Base-by-base conservation (phyloP, 2,888 invertebrate genomes). In the Kryphioiulus occultus region DNA sequence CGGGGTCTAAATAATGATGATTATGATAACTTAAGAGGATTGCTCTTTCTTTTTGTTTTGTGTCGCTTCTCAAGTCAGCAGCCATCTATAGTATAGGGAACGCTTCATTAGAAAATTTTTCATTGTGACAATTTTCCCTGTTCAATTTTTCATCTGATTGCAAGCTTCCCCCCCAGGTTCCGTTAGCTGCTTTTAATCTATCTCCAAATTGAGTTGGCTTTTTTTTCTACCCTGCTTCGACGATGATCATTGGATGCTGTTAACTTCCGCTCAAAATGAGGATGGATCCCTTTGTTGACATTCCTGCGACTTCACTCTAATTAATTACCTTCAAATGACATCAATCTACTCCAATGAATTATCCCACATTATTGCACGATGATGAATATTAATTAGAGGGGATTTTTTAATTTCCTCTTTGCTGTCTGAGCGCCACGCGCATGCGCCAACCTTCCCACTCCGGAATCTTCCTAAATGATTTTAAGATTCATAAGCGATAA, bases 311-410 rank as follows among this genome's bases (percentile, higher is more conserved):
- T 68, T 68, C 68, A 68, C 22, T 68, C 68, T 68, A 68, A 68
- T 68, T 68, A 68, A 68, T 68, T 68, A 68, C 68, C 68, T 68
- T 68, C 68, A 68, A 68, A 68, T 68, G 68, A 68, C 68, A 68
- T 68, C 22, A 68, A 68, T 68, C 68, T 68, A 68, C 68, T 68
- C 68, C 68, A 26, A 22, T 26, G 68, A 68, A 68, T 68, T 68
- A 68, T 68, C 68, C 68, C 68, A 68, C 68, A 68, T 68, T 68
- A 68, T 68, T 68, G 68, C 68, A 68, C 68, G 68, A 68, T 68
- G 68, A 68, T 68, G 68, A 68, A 68, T 68, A 68, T 68, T 68
- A 68, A 68, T 68, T 68, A 68, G 68, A 68, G 22, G 68, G 68
- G 68, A 68, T 68, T 68, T 68, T 68, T 68, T 68, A 68, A 68